Evolutionary conservation across 2,888 invertebrate species (phyloP).

Genomic region (Carterocephalus palaemon): DNA sequence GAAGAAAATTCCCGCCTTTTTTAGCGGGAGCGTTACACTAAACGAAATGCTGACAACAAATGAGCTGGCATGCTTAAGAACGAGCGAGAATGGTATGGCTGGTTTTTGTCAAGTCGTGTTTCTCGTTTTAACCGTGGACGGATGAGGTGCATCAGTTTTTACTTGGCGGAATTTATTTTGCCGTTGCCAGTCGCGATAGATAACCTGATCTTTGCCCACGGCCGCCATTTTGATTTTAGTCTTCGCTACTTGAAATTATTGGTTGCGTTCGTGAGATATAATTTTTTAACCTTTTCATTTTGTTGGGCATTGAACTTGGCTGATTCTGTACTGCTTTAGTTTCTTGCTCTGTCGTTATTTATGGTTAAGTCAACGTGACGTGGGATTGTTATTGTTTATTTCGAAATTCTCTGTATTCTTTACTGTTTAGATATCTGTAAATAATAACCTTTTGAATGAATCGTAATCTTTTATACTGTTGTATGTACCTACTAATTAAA

Average conservation of each 20-base stretch:
- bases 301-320: conserved; percentile 16
- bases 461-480: too few species aligned
- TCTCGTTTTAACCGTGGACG: conserved; percentile 58
- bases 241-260: conserved; percentile 67
- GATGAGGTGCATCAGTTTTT: conserved; percentile 67
- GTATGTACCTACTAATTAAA: too few species aligned
- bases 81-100: conserved; percentile 39
- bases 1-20: conserved; percentile 8
- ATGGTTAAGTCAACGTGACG: conserved; percentile 14
- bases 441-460: too few species aligned
- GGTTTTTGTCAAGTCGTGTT: conserved; percentile 52
- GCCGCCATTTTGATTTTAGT: conserved; percentile 68
- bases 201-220: conserved; percentile 54
- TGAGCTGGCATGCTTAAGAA: conserved; percentile 45
- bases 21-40: conserved; percentile 16
- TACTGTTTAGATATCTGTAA: too few species aligned
- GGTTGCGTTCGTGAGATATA: conserved; percentile 39
- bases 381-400: conserved; percentile 14
- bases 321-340: background rate
- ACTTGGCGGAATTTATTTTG: conserved; percentile 49
- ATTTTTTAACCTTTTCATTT: conserved; percentile 31
- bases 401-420: too few species aligned
- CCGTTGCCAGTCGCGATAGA: conserved; percentile 44
- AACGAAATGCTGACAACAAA: conserved; percentile 36
- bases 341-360: conserved; percentile 8